A percentile compares a stretch with the other conserved stretches of the same genome.
Evolutionary conservation across 2,888 invertebrate species (phyloP).

Genomic region (Alviniconcha strummeri): DNA sequence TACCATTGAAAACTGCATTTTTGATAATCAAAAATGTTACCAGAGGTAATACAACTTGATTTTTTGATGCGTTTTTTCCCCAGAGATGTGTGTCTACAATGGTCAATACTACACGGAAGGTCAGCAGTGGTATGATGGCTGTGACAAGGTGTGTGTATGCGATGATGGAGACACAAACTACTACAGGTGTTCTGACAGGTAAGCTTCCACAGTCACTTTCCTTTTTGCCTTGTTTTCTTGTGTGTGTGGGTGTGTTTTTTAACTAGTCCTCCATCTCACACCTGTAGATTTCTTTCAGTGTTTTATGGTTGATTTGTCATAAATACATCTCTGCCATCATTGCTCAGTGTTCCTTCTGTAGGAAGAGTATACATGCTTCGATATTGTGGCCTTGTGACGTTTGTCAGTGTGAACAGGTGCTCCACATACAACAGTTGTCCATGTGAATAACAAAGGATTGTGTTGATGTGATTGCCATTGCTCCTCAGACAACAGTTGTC

Average conservation of each 20-base stretch:
- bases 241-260: too few species aligned
- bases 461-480: too few species aligned
- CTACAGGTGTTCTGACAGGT: conserved; percentile 58
- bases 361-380: too few species aligned
- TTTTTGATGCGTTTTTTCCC: background rate
- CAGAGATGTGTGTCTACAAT: conserved; percentile 57
- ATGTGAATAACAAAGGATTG: too few species aligned
- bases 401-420: too few species aligned
- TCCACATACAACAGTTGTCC: too few species aligned
- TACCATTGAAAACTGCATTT: too few species aligned
- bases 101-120: conserved; percentile 52
- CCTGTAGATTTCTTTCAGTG: background rate
- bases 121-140: conserved; percentile 62
- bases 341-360: background rate
- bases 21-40: too few species aligned
- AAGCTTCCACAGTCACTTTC: conserved; percentile 20
- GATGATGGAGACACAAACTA: conserved; percentile 50
- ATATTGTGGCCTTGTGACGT: too few species aligned
- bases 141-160: conserved; percentile 56
- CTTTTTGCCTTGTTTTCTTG: background rate
- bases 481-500: too few species aligned
- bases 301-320: background rate
- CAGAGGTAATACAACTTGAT: too few species aligned
- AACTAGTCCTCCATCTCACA: too few species aligned
- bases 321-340: background rate